These are phyloP conservation scores for Chrosomus eos DNA, from an alignment of 2,797 vertebrate genomes.

Conservation along the genomic window DNA sequence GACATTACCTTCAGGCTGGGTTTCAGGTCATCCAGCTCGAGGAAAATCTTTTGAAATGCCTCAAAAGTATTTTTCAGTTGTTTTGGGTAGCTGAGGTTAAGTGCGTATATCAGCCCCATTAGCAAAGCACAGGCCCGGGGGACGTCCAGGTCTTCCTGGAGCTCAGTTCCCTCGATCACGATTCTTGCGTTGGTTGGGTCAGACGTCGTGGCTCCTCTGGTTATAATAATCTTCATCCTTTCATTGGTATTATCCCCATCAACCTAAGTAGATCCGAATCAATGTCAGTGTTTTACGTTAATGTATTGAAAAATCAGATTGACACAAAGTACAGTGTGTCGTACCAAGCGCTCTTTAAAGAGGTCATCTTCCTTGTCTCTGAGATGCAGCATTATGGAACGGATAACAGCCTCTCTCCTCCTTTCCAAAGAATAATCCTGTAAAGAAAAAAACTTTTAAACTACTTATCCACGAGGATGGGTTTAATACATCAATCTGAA, in stretches of 20 bases:
- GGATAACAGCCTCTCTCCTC: slow-evolving; percentile 46
- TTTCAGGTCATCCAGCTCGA: slow-evolving; percentile 56
- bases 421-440: slow-evolving; percentile 42
- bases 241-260: slow-evolving; percentile 30
- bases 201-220: slow-evolving; percentile 47
- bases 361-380: slow-evolving; percentile 54
- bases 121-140: slow-evolving; percentile 57
- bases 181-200: slow-evolving; percentile 49
- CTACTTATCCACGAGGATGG: not conserved
- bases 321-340: slow-evolving; percentile 1
- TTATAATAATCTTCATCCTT: slow-evolving; percentile 53
- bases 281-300: slow-evolving; percentile 34
- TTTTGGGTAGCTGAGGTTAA: slow-evolving; percentile 60
- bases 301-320: slow-evolving; percentile 17
- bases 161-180: slow-evolving; percentile 54
- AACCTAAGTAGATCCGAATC: slow-evolving; percentile 28
- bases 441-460: not conserved
- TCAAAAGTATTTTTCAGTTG: slow-evolving; percentile 54
- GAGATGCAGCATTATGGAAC: slow-evolving; percentile 46
- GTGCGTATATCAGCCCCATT: slow-evolving; percentile 54
- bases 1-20: slow-evolving; percentile 52
- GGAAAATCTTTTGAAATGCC: slow-evolving; percentile 56
- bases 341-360: slow-evolving; percentile 22
- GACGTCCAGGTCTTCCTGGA: slow-evolving; percentile 37
- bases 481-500: not conserved